Conservation (phyloP, 1,140 invertebrate genomes). For the Camponotus vicinus region DNA sequence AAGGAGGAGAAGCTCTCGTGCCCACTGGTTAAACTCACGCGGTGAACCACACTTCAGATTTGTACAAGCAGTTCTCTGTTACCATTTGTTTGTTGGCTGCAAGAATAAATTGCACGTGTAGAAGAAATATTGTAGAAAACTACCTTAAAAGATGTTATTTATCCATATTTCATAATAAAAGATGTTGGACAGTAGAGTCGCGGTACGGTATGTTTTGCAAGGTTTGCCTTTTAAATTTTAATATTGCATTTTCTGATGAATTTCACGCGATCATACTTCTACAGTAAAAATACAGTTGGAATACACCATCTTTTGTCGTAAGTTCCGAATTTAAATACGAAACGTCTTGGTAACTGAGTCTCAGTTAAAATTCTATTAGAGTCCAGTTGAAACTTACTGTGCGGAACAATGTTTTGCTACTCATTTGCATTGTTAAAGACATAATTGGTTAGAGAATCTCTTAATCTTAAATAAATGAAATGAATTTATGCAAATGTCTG, state of each 20-base stretch:
- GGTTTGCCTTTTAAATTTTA: slow-evolving; percentile 22
- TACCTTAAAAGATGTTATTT: slow-evolving; percentile 54
- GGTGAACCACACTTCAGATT: slow-evolving; percentile 52
- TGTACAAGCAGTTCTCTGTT: slow-evolving; percentile 52
- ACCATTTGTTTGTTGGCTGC: not conserved
- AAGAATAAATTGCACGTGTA: slow-evolving; percentile 41
- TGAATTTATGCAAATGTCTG: not conserved
- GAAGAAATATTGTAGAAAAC: slow-evolving; percentile 49
- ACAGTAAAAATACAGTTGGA: not conserved
- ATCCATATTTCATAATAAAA: slow-evolving; percentile 60
- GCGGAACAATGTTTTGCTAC: not conserved
- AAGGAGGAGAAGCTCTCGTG: slow-evolving; percentile 32
- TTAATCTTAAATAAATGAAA: slow-evolving; percentile 19
- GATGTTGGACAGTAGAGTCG: slow-evolving; percentile 40
- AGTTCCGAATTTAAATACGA: slow-evolving; percentile 38
- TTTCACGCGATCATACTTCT: slow-evolving; percentile 5
- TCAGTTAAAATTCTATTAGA: slow-evolving; percentile 1
- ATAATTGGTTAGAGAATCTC: not conserved
- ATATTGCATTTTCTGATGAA: slow-evolving; percentile 31
- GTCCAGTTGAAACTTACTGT: slow-evolving; percentile 7
- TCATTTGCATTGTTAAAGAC: slow-evolving; percentile 3
- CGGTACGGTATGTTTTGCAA: not conserved
- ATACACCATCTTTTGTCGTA: not conserved
- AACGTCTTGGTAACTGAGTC: slow-evolving; percentile 7
- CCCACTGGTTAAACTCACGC: slow-evolving; percentile 19